Evolutionary conservation across 2,113 vertebrate genomes (phyloP), one percentile per base, ranked within the genome.

Genomic region (Cephalopterus ornatus): DNA sequence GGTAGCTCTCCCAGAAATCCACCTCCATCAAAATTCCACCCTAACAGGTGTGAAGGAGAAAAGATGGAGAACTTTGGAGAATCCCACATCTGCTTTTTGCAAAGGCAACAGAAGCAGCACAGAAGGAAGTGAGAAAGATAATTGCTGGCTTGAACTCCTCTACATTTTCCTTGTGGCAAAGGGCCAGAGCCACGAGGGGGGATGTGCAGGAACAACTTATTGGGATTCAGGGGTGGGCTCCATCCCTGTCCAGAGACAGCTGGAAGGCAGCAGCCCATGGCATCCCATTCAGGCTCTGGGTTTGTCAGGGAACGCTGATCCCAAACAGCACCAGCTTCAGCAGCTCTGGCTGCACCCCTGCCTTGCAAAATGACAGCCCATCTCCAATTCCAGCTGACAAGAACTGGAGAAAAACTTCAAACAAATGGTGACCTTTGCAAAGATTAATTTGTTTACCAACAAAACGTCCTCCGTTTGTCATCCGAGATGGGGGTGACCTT

Each of bases 361-460:
- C 98, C 98, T 98, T 84, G 98, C 97, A 93, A 97, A 96, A 92
- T 99, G 99, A 99, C 99, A 99, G 98, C 96, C 98, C 96, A 97
- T 97, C 98, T 98, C 97, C 95, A 96, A 97, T 98, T 98, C 98
- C 98, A 98, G 97, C 98, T 98, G 98, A 98, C 98, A 98, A 98
- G 97, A 91, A 95, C 97, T 97, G 98, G 97, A 98, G 96, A 98
- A 96, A 98, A 98, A 98, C 98, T 99, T 98, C 95, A 98, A 99
- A 99, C 98, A 99, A 99, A 99, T 99, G 98, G 97, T 96, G 98
- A 99, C 99, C 99, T 99, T 99, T 99, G 94, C 68, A 98, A 99
- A 99, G 98, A 99, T 99, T 98, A 98, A 99, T 99, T 99, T 99
- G 98, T 99, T 99, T 99, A 98, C 98, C 98, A 98, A 98, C 98